phyloP scores from a whole-genome alignment of 2,888 invertebrate genomes.

The Caenorhabditis japonica region DNA sequence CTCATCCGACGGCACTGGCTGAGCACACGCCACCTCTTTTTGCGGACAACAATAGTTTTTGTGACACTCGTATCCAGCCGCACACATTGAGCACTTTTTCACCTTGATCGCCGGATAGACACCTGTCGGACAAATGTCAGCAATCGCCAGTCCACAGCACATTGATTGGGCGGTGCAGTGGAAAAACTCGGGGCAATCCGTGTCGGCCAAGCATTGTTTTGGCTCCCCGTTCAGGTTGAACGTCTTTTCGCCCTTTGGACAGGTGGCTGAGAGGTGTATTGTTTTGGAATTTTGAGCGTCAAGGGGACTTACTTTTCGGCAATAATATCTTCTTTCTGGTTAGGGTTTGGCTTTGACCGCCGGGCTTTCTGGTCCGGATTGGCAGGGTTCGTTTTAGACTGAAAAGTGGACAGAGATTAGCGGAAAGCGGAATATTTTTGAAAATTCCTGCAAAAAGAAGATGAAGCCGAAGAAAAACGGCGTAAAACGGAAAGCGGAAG shows the following conservation, averaged over 20 bases:
- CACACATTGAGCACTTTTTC: slow-evolving; percentile 40
- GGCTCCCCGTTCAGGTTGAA: slow-evolving; percentile 18
- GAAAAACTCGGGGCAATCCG: slow-evolving; percentile 43
- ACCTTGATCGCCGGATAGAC: slow-evolving; percentile 47
- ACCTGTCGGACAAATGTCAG: slow-evolving; percentile 39
- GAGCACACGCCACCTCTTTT: slow-evolving; percentile 39
- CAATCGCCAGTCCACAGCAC: slow-evolving; percentile 47
- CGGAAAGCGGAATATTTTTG: no score
- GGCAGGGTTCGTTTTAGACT: slow-evolving; percentile 36
- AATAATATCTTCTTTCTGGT: slow-evolving; percentile 11
- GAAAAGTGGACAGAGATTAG: no score
- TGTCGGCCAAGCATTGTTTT: slow-evolving; percentile 12
- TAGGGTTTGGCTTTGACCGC: not conserved
- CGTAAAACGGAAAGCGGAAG: no score
- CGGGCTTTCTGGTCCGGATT: slow-evolving; percentile 3
- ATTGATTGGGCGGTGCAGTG: slow-evolving; percentile 30
- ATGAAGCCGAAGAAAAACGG: no score
- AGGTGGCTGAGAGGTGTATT: slow-evolving; percentile 19
- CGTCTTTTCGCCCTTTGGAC: slow-evolving; percentile 33
- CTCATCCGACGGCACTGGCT: slow-evolving; percentile 22
- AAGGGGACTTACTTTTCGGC: slow-evolving; percentile 3
- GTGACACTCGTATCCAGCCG: slow-evolving; percentile 47
- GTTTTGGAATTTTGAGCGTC: not conserved
- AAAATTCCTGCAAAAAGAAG: no score
- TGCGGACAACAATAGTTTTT: slow-evolving; percentile 50